phyloP scores from a whole-genome alignment of 2,113 vertebrate genomes.

The Malurus melanocephalus region DNA sequence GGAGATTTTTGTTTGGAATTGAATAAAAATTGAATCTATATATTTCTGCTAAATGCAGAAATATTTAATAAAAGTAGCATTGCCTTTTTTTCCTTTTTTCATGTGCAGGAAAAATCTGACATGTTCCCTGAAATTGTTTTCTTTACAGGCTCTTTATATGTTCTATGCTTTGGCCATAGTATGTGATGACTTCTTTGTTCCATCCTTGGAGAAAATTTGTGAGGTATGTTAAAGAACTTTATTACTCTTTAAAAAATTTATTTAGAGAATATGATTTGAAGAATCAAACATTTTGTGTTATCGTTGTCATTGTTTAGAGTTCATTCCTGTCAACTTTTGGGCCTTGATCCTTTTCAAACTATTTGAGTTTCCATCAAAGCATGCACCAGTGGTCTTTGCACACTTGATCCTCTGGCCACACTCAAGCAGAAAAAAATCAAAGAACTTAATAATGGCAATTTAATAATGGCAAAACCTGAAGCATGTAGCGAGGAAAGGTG shows the following conservation, averaged over 20 bases:
- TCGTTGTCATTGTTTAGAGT: neutral
- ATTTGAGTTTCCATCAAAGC: neutral
- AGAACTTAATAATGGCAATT: neutral
- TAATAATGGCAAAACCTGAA: neutral
- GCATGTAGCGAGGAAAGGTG: neutral
- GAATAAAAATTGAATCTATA: neutral
- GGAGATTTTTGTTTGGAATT: neutral
- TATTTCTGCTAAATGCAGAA: neutral
- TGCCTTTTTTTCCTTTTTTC: neutral
- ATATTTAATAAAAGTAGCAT: neutral
- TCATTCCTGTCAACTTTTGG: neutral
- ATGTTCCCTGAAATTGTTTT: neutral
- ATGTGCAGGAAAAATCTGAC: neutral
- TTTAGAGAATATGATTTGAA: neutral
- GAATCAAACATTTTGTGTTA: neutral
- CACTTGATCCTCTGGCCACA: neutral
- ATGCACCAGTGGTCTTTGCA: neutral
- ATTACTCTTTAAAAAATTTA: neutral
- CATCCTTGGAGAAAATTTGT: constrained; percentile 94
- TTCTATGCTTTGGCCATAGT: constrained; percentile 95
- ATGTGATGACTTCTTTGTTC: constrained; percentile 96
- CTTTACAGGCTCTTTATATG: constrained; percentile 92
- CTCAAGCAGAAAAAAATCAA: neutral
- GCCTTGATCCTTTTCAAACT: neutral
- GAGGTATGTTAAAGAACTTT: constrained; percentile 76